Base-by-base conservation (phyloP, 2,797 vertebrate species). In the Alca torda region DNA sequence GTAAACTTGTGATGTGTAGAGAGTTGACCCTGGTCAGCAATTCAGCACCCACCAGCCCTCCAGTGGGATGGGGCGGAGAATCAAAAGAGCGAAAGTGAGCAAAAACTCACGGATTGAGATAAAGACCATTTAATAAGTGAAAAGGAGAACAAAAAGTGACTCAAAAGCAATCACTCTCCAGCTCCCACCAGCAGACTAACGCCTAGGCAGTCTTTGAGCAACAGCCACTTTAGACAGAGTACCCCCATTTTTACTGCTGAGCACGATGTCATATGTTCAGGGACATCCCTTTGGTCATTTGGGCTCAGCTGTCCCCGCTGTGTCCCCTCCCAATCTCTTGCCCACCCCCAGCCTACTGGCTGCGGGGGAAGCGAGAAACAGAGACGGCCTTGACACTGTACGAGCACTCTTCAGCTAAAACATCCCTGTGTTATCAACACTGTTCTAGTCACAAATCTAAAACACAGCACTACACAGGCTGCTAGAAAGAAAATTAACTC, bases 41-140 rank as follows among this genome's bases (percentile, higher is more conserved):
- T 41, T 57, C n/a, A 51, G 35, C 10, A 56, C 10, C 41, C 73
- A 64, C 15, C 10, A 76, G 56, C 9, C 14, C 14, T 50, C 26
- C 53, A 77, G 4, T 21, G 15, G 23, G 24, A 63, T 12, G 13
- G 6, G 37, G 33, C 6, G 41, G 31, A 61, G 33, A 69, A 73
- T 1, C 0, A 16, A 53, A 88, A 73, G 5, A 45, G 9, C 0
- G 0, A 43, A 78, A 87, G 37, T 4, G 26, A 76, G 57, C 37
- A 89, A 77, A 87, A 82, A 19, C 2, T 65, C 31, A 54, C 16
- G 5, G 48, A 15, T 20, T 39, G 17, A 45, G 35, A 61, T 31
- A 51, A 77, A 67, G 33, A 50, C 37, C 3, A 1, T 54, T 65
- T 76, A 69, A 16, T 60, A 76, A 84, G 16, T 65, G 33, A 90